Conservation (phyloP, 2,888 invertebrate species). For the Azorinus chamasolen region DNA sequence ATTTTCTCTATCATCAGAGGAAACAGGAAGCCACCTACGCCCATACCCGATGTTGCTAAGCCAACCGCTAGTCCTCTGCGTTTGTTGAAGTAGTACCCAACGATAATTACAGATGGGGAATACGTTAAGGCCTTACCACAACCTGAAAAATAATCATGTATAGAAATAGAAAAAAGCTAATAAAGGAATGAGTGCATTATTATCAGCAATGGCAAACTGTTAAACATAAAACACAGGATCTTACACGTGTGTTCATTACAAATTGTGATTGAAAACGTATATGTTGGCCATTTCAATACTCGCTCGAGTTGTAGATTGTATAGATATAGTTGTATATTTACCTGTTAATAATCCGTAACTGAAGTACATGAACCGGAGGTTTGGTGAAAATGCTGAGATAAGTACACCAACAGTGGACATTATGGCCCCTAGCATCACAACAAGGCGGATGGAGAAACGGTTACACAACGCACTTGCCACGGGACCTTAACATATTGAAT, state of each 20-base stretch:
- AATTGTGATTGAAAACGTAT: no score
- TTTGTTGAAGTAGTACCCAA: conserved; percentile 78
- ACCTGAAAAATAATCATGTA: conserved; percentile 66
- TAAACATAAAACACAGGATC: no score
- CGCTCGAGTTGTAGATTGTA: no score
- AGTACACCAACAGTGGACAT: conserved; percentile 62
- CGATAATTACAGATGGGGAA: conserved; percentile 75
- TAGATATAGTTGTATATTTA: no score
- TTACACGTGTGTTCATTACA: no score
- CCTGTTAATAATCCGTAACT: conserved; percentile 74
- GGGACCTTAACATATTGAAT: conserved; percentile 72
- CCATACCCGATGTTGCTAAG: conserved; percentile 77
- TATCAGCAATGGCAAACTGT: no score
- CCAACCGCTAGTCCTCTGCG: conserved; percentile 73
- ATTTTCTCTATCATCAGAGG: conserved; percentile 70
- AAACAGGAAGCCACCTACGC: conserved; percentile 73
- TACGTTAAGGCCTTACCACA: conserved; percentile 74
- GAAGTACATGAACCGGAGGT: conserved; percentile 66
- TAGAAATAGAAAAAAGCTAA: no score
- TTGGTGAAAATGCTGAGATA: conserved; percentile 63
- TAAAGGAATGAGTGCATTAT: no score
- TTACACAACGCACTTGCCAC: conserved; percentile 70
- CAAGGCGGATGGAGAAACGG: conserved; percentile 68
- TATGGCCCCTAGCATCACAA: conserved; percentile 65
- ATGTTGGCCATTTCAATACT: no score